phyloP scores from a whole-genome alignment of 2,888 invertebrate genomes.

The Alloplasta piceator region DNA sequence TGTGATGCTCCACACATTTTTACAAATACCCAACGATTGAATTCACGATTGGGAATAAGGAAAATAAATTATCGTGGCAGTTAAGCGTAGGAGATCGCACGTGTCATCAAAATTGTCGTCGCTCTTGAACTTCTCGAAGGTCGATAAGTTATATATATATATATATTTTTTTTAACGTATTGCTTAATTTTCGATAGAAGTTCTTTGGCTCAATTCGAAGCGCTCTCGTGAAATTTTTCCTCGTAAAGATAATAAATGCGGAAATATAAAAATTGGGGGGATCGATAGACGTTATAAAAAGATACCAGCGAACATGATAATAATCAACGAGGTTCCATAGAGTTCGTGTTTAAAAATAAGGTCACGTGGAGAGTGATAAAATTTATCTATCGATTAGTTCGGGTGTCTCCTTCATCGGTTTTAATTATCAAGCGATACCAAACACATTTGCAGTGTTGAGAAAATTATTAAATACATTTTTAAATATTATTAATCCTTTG shows the following conservation, averaged over 20 bases:
- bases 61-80: too few species aligned
- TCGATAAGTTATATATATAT: background rate
- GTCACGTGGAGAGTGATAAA: slow-evolving; percentile 29
- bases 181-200: slow-evolving; percentile 21
- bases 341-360: slow-evolving; percentile 12
- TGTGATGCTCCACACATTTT: too few species aligned
- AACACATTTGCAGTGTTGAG: too few species aligned
- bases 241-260: background rate
- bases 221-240: background rate
- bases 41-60: slow-evolving; percentile 56
- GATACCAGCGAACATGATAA: slow-evolving; percentile 2
- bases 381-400: slow-evolving; percentile 36
- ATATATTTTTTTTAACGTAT: slow-evolving; percentile 20
- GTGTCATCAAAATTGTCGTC: slow-evolving; percentile 27
- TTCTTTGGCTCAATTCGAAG: slow-evolving; percentile 14
- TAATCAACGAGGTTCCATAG: slow-evolving; percentile 11
- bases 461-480: too few species aligned
- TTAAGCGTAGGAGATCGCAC: slow-evolving; percentile 10
- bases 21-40: background rate
- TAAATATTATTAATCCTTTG: too few species aligned
- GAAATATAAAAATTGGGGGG: slow-evolving; percentile 2
- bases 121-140: slow-evolving; percentile 35
- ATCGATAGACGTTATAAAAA: slow-evolving; percentile 19
- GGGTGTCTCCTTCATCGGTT: too few species aligned
- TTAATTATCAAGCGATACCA: too few species aligned